Evolutionary conservation across 2,797 vertebrate species (phyloP).

Genomic region (Neosilurus hyrtlii): DNA sequence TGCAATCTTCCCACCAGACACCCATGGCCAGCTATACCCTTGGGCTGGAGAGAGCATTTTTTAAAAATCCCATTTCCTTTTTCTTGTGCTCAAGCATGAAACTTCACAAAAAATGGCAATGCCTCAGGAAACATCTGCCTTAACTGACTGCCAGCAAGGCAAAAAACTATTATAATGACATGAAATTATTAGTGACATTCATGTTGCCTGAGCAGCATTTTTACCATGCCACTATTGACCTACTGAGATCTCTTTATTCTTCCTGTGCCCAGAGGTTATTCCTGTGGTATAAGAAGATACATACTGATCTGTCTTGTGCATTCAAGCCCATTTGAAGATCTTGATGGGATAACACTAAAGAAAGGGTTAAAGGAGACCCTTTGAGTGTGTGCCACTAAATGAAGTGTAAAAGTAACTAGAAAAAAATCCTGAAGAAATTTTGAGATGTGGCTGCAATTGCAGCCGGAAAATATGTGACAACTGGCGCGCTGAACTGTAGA

Average conservation of each 20-base stretch:
- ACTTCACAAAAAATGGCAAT: not conserved
- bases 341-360: not conserved
- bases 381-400: not conserved
- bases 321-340: not conserved
- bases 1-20: conserved; percentile 1
- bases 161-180: not conserved
- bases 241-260: not conserved
- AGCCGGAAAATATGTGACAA: too few relatives aligned
- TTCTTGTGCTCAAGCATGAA: not conserved
- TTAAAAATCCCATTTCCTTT: not conserved
- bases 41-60: not conserved
- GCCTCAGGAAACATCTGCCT: conserved; percentile 1
- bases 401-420: not conserved
- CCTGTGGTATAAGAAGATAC: not conserved
- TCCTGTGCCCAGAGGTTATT: not conserved
- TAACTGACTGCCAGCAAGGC: not conserved
- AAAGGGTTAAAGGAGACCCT: not conserved
- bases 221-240: too few relatives aligned
- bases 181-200: not conserved
- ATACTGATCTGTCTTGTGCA: not conserved
- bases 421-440: too few relatives aligned
- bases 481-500: too few relatives aligned
- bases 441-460: too few relatives aligned
- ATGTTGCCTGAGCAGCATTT: conserved; percentile 4
- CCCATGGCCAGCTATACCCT: not conserved